Base-by-base conservation (phyloP, 1,140 invertebrate genomes). In the Orchesella cincta region DNA sequence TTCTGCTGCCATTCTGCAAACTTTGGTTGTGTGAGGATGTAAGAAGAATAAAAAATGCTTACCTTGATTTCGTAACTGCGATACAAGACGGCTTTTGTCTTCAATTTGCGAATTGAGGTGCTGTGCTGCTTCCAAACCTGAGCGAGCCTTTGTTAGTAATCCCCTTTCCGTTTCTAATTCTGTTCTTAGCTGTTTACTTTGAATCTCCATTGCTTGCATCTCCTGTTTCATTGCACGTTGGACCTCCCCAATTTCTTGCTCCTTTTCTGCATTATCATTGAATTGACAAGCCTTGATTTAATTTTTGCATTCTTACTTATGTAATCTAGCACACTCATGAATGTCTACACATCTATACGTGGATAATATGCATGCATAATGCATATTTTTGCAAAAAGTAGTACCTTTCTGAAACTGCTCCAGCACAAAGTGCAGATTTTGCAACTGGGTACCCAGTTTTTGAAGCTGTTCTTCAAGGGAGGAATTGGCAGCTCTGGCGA, bases 361-460 rank as follows among this genome's bases (percentile, higher is more conserved):
- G n/a, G n/a, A n/a, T n/a, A n/a, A n/a, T n/a, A 51, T 51, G 46
- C 46, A 51, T 51, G 46, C 46, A 51, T 51, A n/a, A n/a, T n/a
- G n/a, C n/a, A n/a, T n/a, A n/a, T n/a, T n/a, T n/a, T n/a, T n/a
- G n/a, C n/a, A n/a, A n/a, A n/a, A n/a, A n/a, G n/a, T n/a, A n/a
- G n/a, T 57, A 80, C 79, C 81, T 80, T 80, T 82, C 54, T 82
- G 81, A 76, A 82, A 82, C 36, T 80, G 79, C 36, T 82, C 81
- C 28, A 82, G 70, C 20, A 82, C 81, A 79, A 82, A 82, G 75
- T 82, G 79, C 23, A 82, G 36, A 80, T 82, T 82, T 52, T 82
- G 81, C 20, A 80, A 52, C 62, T 82, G 79, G 1, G 57, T 46
- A n/a, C 28, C 77, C n/a, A 80, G 20, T 62, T 82, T 82, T 20